Percentiles rank a stretch among this genome's conserved stretches.
These are phyloP conservation scores for Pachyrhynchus sulphureomaculatus DNA, from an alignment of 1,140 invertebrate species.

Conservation along the genomic window DNA sequence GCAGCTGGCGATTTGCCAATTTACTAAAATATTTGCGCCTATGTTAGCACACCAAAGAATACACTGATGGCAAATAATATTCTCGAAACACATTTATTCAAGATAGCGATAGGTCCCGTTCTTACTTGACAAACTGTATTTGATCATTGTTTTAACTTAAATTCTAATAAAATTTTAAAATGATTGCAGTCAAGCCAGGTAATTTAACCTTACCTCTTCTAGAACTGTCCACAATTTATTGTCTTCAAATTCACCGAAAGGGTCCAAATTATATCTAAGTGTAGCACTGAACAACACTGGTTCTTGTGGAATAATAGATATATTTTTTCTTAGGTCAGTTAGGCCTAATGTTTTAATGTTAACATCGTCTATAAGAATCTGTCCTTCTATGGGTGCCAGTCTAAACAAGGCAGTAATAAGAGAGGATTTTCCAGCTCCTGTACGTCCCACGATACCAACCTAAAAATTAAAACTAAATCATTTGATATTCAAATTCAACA, in stretches of 20 bases:
- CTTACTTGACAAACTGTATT: too few species aligned
- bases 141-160: too few species aligned
- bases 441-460: conserved; percentile 28
- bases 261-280: conserved; percentile 74
- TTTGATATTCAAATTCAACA: background rate
- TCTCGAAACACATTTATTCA: too few species aligned
- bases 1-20: too few species aligned
- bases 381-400: conserved; percentile 56
- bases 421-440: conserved; percentile 70
- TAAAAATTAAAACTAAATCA: conserved; percentile 5
- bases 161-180: too few species aligned
- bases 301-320: conserved; percentile 52
- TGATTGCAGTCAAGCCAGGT: too few species aligned
- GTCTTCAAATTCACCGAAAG: conserved; percentile 65
- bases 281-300: conserved; percentile 31
- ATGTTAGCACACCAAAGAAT: too few species aligned
- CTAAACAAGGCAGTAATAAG: conserved; percentile 71
- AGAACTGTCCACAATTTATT: conserved; percentile 14
- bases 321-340: conserved; percentile 60
- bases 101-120: too few species aligned
- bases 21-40: too few species aligned
- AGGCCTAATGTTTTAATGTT: conserved; percentile 62
- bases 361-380: conserved; percentile 64
- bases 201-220: conserved; percentile 14
- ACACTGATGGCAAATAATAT: too few species aligned